These are phyloP conservation scores for Spinus olivaceus DNA, from an alignment of 2,797 vertebrate genomes.

Conservation along the genomic window DNA sequence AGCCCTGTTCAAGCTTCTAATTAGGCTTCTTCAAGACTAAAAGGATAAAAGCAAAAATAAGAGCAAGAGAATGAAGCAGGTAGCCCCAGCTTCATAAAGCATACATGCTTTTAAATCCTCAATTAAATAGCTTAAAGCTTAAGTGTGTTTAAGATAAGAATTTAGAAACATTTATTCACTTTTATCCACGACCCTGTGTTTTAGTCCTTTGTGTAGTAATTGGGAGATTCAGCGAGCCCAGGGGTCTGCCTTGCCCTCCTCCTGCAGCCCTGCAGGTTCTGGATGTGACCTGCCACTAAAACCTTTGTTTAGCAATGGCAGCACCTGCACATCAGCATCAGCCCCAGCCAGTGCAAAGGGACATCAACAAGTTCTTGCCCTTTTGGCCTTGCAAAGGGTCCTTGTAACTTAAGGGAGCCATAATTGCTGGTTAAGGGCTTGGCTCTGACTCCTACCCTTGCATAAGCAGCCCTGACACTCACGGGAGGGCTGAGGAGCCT, in stretches of 20 bases:
- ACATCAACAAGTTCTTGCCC: constrained; percentile 1
- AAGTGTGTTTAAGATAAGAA: constrained; percentile 81
- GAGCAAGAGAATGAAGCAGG: constrained; percentile 82
- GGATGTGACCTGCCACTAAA: constrained; percentile 81
- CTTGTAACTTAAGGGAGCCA: background rate
- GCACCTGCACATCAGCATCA: constrained; percentile 74
- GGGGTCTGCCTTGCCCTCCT: constrained; percentile 74
- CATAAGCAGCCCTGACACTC: background rate
- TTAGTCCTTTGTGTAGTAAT: constrained; percentile 80
- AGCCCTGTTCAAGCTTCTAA: constrained; percentile 92
- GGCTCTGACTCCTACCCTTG: background rate
- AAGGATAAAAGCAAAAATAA: constrained; percentile 96
- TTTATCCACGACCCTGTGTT: constrained; percentile 80
- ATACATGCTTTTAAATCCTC: constrained; percentile 77
- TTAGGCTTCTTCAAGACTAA: constrained; percentile 98
- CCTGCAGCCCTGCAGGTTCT: constrained; percentile 66
- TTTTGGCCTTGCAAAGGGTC: background rate
- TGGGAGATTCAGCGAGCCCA: constrained; percentile 77
- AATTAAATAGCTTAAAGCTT: constrained; percentile 81
- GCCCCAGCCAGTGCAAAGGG: background rate
- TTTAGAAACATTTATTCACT: constrained; percentile 90
- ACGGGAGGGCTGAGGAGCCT: background rate
- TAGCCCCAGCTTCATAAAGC: constrained; percentile 77
- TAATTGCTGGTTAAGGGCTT: background rate
- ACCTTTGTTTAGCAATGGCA: constrained; percentile 83